Conservation (phyloP, 2,797 vertebrate genomes). For the Pygocentrus nattereri region DNA sequence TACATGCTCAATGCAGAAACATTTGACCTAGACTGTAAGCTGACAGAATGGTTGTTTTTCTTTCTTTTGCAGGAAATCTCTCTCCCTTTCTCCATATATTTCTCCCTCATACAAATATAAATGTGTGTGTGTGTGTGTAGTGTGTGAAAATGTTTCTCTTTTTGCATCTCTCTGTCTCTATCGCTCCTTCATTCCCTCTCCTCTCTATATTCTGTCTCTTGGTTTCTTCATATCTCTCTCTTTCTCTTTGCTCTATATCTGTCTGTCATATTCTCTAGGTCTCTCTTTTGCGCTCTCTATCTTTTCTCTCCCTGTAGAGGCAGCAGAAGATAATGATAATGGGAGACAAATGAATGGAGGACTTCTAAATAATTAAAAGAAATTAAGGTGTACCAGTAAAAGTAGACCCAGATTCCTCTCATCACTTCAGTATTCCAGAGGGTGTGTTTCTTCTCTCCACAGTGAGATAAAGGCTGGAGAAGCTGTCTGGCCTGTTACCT, state of each 20-base stretch:
- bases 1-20: constrained; percentile 11
- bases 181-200: not conserved
- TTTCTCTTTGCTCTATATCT: not conserved
- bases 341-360: not conserved
- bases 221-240: not conserved
- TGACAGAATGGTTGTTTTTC: constrained; percentile 7
- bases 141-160: too few relatives aligned
- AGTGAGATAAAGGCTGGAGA: constrained; percentile 19
- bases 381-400: not conserved
- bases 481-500: constrained; percentile 28
- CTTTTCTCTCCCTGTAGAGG: too few relatives aligned
- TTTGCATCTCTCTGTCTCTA: not conserved
- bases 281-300: constrained; percentile 7
- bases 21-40: constrained; percentile 18
- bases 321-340: not conserved
- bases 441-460: constrained; percentile 26
- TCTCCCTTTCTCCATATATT: not conserved
- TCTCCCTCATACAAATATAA: not conserved
- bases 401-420: not conserved
- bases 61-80: too few relatives aligned
- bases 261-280: too few relatives aligned
- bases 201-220: not conserved
- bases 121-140: too few relatives aligned
- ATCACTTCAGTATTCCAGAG: not conserved
- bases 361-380: constrained; percentile 10